phyloP scores from a whole-genome alignment of 2,113 vertebrate genomes.

The Notothenia coriiceps region DNA sequence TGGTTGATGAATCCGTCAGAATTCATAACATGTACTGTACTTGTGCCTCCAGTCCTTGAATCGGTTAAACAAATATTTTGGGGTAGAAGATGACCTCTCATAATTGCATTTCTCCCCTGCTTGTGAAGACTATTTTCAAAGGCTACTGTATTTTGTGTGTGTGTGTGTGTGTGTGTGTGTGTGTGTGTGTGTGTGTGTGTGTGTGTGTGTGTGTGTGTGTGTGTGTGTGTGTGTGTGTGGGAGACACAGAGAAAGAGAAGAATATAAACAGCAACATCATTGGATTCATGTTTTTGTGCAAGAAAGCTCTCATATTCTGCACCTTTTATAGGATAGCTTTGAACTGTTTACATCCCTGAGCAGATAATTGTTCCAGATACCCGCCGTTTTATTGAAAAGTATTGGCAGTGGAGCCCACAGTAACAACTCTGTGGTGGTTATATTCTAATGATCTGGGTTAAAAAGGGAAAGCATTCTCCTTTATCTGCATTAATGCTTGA shows the following conservation, averaged over 20 bases:
- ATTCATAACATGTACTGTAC: slow-evolving; percentile 37
- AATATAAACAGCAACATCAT: slow-evolving; percentile 49
- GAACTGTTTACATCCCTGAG: slow-evolving; percentile 20
- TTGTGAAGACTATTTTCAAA: slow-evolving; percentile 49
- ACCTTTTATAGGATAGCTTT: slow-evolving; percentile 25
- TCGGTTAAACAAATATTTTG: slow-evolving; percentile 57
- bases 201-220: slow-evolving; percentile 1
- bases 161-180: slow-evolving; percentile 32
- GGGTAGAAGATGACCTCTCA: slow-evolving; percentile 43
- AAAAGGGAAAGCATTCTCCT: slow-evolving; percentile 50
- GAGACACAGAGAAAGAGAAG: slow-evolving; percentile 25
- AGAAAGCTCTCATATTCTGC: slow-evolving; percentile 21
- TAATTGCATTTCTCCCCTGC: slow-evolving; percentile 48
- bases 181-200: slow-evolving; percentile 28
- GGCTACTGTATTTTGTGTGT: slow-evolving; percentile 33
- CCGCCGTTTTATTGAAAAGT: slow-evolving; percentile 38
- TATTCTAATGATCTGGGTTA: slow-evolving; percentile 48
- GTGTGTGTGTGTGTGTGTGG: neutral
- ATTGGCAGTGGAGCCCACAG: slow-evolving; percentile 1
- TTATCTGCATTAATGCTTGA: slow-evolving; percentile 72
- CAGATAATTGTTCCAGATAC: slow-evolving; percentile 37
- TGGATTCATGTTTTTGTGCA: slow-evolving; percentile 17
- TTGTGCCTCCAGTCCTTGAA: slow-evolving; percentile 39
- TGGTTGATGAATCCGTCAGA: slow-evolving; percentile 32
- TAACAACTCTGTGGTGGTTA: slow-evolving; percentile 40